Evolutionary conservation across 2,113 vertebrate genomes (phyloP), one percentile per base, ranked within the genome.

Genomic region (Amblyornis subalaris): DNA sequence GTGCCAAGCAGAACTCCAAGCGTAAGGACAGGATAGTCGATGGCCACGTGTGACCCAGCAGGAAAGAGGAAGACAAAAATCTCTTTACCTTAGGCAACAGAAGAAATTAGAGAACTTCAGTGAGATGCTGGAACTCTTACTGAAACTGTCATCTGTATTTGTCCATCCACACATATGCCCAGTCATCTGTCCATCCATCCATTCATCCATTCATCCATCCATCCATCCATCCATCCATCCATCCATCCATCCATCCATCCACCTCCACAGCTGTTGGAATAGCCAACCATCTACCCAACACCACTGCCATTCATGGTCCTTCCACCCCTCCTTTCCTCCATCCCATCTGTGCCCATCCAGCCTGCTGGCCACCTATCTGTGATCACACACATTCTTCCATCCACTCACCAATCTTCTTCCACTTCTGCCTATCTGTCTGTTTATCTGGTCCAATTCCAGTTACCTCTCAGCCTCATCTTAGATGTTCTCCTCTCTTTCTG

Each of bases 401-500:
- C 15, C 15, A 76, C 23, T 17, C 42, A 66, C 76, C 75, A 10
- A 31, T 74, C 31, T 79, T 77, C 26, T 81, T 89, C n/a, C 65
- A 16, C 22, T 78, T 94, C 35, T 77, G 29, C 38, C 21, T 65
- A 6, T 67, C 47, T 83, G 38, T 40, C 31, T 61, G 25, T 70
- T 65, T 67, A 48, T 91, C 81, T 96, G 45, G 44, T 45, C 57
- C 23, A 48, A 22, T 55, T 96, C 48, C 70, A 95, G 36, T 60
- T 82, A n/a, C 12, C 14, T 20, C 22, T 94, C 36, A 15, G 23
- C n/a, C 51, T 91, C 16, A 42, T n/a, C 16, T 55, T 57, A 48
- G 35, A 81, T 19, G 4, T 12, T 69, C 10, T 87, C 33, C 33
- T 12, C 31, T 86, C 61, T 64, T 81, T 71, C 66, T 85, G 12